Base-by-base conservation (phyloP, 2,113 vertebrate genomes). In the Petroica traversi region DNA sequence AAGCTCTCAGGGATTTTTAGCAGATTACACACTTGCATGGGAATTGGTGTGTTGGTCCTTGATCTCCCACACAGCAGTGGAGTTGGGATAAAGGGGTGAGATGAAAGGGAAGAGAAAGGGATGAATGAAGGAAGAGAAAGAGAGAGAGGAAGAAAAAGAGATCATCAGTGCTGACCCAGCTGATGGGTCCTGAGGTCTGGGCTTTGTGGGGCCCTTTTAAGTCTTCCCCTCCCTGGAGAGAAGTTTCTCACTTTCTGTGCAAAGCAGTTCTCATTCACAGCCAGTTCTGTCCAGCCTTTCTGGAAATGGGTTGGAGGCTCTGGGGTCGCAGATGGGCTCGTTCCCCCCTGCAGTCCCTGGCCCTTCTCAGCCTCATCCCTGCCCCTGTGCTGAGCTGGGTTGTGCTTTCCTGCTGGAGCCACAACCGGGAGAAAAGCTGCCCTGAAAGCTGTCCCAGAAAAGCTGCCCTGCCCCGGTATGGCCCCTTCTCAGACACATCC, bases 1-100 rank as follows among this genome's bases (percentile, higher is more conserved):
- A 10, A 66, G 13, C 45, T 45, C 26, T 1, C 22, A 1, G 8
- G 2, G 52, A 0, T 45, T n/a, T n/a, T 59, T 18, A 8, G 52
- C 2, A 6, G 54, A 2, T 66, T 3, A 14, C 38, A 12, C n/a
- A 19, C 29, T 6, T 12, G 38, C 52, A 0, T 25, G 24, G 86
- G 5, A 67, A 29, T 67, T 8, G 28, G 19, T 5, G 23, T 24
- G 38, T n/a, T 13, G 8, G 51, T 43, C 26, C 25, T 36, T 36
- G 36, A 8, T 23, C 23, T 38, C 6, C 22, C 59, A 51, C 45
- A 6, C 19, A 4, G 67, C 58, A 59, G 36, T 3, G 23, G 43
- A 23, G 33, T 20, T 29, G 29, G 68, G 43, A 6, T 66, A 9
- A 16, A 43, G 33, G 59, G 10, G 34, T 33, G 1, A 3, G 20